Base-by-base conservation (phyloP, 2,113 vertebrate species). In the Prinia subflava region DNA sequence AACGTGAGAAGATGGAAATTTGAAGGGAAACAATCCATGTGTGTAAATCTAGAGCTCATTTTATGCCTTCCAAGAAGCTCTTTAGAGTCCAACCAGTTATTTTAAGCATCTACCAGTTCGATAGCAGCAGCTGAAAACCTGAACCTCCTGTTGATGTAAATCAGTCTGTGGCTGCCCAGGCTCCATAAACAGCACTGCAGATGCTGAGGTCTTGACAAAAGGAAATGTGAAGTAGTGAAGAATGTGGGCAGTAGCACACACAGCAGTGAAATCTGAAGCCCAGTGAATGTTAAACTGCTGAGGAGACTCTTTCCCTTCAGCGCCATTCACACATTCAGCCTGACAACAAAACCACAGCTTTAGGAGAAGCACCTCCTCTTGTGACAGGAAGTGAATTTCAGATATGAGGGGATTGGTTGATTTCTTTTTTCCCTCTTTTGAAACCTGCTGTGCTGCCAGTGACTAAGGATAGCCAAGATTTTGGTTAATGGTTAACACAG, bases 401-500 rank as follows among this genome's bases (percentile, higher is more conserved):
- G 46, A 63, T 25, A 41, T 7, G 19, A 23, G 19, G 28, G 28
- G 6, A 30, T 73, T 31, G 3, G 12, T 12, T 30, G 30, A 8
- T 6, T 12, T 23, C 12, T 49, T 55, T 30, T 37, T 6, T 13
- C 6, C 1, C 30, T 22, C 22, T 10, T 2, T 1, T 5, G 13
- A 70, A 90, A 57, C 27, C 25, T 67, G 56, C 69, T 44, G 52
- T 60, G 41, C 74, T 92, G 57, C 4, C 52, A 52, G 31, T 64
- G 69, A 47, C 33, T 24, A 35, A 30, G 27, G 35, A n/a, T 7
- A 59, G 83, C 52, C 69, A 84, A 87, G 86, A 64, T 93, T 89
- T 81, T 77, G 56, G 86, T 97, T 97, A 97, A 97, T 97, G 82
- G 67, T 97, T 97, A 95, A 97, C 82, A 65, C 22, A 60, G 37